Evolutionary conservation across 2,797 vertebrate genomes (phyloP).

Genomic region (Enteromius radiatus): DNA sequence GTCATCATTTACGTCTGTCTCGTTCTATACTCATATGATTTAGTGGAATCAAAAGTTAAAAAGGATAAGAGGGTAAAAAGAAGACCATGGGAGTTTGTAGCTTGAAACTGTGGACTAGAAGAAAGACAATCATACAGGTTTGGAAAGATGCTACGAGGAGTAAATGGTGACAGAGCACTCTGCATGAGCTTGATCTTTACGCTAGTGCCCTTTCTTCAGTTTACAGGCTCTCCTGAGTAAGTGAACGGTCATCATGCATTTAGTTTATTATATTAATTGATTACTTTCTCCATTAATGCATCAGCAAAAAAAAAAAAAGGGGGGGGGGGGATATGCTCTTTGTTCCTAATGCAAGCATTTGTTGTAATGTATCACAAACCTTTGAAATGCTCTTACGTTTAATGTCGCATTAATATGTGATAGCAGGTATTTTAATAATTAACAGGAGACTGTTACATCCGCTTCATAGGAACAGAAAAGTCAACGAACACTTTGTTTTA

Average conservation of each 20-base stretch:
- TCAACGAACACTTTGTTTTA: neutral
- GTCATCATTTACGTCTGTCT: too few relatives aligned
- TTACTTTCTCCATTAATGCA: neutral
- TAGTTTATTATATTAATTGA: neutral
- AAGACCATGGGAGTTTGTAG: neutral
- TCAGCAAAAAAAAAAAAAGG: neutral
- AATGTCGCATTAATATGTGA: too few relatives aligned
- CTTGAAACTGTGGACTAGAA: neutral
- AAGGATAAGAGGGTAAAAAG: neutral
- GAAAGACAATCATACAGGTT: neutral
- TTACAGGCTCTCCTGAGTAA: neutral
- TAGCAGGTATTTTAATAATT: neutral
- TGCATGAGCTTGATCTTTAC: neutral
- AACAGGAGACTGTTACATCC: neutral
- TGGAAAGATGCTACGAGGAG: neutral
- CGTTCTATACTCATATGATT: too few relatives aligned
- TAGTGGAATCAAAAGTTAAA: too few relatives aligned
- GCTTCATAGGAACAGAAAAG: neutral
- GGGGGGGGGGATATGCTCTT: too few relatives aligned
- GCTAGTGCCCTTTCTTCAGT: neutral
- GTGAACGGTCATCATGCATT: neutral
- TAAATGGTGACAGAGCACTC: neutral
- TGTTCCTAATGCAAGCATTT: neutral
- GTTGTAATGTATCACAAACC: neutral
- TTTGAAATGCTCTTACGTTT: neutral